Conservation (phyloP, 2,888 invertebrate genomes). For the Thymelicus sylvestris region DNA sequence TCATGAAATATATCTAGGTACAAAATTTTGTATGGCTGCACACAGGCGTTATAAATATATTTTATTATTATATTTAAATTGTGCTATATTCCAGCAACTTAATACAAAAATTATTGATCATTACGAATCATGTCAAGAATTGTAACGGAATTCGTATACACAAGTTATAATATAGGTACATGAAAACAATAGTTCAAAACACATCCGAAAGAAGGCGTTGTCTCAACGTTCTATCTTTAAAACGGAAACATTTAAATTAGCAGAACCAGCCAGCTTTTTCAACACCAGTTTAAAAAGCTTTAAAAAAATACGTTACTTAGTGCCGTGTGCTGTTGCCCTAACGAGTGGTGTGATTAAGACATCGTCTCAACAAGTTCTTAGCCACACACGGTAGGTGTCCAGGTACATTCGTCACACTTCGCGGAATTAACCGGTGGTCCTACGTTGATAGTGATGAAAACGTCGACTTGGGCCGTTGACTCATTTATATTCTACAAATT, state of each 20-base stretch:
- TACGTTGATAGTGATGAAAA: slow-evolving; percentile 15
- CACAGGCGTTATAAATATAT: no score
- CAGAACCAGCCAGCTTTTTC: not conserved
- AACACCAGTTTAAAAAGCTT: not conserved
- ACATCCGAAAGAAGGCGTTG: not conserved
- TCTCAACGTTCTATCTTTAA: not conserved
- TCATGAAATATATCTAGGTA: no score
- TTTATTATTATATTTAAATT: no score
- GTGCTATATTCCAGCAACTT: no score
- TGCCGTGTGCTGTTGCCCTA: not conserved
- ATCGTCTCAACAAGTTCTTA: slow-evolving; percentile 24
- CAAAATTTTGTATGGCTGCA: no score
- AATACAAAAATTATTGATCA: no score
- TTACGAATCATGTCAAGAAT: no score
- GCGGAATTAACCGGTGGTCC: slow-evolving; percentile 47
- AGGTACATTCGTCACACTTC: slow-evolving; percentile 40
- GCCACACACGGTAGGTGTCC: slow-evolving; percentile 31
- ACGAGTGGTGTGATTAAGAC: slow-evolving; percentile 33
- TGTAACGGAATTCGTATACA: no score
- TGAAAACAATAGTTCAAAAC: not conserved
- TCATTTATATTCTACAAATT: slow-evolving; percentile 17
- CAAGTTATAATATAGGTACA: no score
- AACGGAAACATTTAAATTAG: no score
- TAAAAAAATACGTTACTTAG: not conserved
- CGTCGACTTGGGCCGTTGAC: not conserved